These are phyloP conservation scores for Paraescarpia echinospica DNA, from an alignment of 1,140 invertebrate species.

Conservation along the genomic window DNA sequence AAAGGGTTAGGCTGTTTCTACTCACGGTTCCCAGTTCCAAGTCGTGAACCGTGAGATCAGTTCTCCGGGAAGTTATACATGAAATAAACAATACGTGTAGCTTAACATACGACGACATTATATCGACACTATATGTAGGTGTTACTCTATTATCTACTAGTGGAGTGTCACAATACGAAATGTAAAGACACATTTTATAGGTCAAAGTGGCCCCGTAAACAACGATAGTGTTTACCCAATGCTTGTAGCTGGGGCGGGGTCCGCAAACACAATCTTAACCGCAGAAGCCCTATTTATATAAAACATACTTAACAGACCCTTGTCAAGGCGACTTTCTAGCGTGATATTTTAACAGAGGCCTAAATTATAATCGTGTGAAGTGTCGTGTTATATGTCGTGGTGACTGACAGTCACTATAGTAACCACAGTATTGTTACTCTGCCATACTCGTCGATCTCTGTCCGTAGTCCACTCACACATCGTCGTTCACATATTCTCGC, in stretches of 20 bases:
- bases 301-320: not conserved
- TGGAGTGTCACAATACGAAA: not conserved
- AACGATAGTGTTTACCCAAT: not conserved
- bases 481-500: no score
- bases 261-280: not conserved
- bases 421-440: no score
- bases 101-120: not conserved
- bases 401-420: no score
- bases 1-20: no score
- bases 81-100: no score
- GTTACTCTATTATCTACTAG: not conserved
- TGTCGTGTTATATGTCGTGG: not conserved
- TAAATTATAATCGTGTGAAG: not conserved
- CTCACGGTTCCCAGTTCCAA: no score
- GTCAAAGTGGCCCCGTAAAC: not conserved
- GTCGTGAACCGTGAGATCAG: no score
- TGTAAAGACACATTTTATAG: not conserved
- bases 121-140: not conserved
- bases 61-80: no score
- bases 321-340: not conserved
- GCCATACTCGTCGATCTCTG: no score
- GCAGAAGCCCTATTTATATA: not conserved
- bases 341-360: not conserved
- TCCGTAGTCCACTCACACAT: no score
- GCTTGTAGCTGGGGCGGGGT: not conserved